phyloP scores from a whole-genome alignment of 1,140 invertebrate species.

The Eriocheir sinensis region DNA sequence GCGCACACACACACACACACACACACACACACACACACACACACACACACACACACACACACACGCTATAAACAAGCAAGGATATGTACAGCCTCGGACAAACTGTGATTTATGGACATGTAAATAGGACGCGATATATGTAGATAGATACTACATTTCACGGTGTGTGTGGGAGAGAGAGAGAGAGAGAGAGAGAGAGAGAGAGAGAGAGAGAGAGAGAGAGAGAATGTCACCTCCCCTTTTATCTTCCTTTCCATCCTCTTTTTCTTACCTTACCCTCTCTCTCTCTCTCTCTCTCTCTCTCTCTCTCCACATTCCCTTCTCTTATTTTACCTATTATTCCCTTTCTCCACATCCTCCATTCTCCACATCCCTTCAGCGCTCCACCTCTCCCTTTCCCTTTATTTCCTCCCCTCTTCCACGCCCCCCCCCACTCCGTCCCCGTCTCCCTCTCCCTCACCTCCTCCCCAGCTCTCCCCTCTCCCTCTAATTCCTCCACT shows the following conservation, averaged over 20 bases:
- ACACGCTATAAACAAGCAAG: no score
- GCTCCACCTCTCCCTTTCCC: background rate
- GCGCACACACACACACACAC: background rate
- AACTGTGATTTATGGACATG: no score
- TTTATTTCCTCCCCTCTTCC: background rate
- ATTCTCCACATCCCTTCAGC: no score
- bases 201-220: slow-evolving; percentile 29
- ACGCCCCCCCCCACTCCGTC: background rate
- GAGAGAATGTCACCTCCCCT: background rate
- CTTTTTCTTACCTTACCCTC: background rate
- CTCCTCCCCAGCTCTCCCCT: no score
- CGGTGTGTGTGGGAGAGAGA: background rate
- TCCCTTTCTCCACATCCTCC: no score
- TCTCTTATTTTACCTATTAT: no score
- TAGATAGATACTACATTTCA: background rate
- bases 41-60: no score
- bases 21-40: no score
- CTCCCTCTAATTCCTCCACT: no score
- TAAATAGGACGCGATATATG: background rate
- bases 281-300: background rate
- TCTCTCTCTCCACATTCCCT: background rate
- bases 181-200: slow-evolving; percentile 47
- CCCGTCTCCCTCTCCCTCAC: background rate
- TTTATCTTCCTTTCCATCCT: background rate
- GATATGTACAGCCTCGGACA: no score